phyloP scores from a whole-genome alignment of 2,113 vertebrate genomes.

The Neogobius melanostomus region DNA sequence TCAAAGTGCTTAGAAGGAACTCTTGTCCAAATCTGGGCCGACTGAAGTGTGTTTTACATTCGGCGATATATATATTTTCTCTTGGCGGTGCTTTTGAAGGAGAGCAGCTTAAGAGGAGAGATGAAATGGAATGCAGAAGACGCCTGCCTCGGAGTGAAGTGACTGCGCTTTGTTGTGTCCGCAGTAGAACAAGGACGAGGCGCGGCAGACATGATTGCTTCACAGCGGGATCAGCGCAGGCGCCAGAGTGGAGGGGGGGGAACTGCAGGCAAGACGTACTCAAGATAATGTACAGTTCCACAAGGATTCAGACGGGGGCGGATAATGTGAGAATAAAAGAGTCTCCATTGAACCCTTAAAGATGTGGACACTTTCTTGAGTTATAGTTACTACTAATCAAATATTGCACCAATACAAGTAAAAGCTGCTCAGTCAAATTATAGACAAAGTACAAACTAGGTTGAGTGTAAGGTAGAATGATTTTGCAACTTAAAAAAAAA shows the following conservation, averaged over 20 bases:
- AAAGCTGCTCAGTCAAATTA: no score
- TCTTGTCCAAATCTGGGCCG: constrained; percentile 10
- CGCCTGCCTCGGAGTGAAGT: background rate
- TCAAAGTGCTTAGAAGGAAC: constrained; percentile 12
- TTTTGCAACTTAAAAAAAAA: no score
- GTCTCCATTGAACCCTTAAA: no score
- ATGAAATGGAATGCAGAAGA: constrained; percentile 15
- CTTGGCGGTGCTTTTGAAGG: constrained; percentile 1
- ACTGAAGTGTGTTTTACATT: constrained; percentile 9
- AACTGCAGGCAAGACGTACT: background rate
- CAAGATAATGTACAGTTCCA: background rate
- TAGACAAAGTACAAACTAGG: no score
- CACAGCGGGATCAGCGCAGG: background rate
- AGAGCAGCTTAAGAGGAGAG: background rate
- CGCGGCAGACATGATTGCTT: background rate
- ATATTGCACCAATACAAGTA: no score
- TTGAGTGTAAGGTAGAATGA: no score
- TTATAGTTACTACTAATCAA: no score
- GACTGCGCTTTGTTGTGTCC: constrained; percentile 3
- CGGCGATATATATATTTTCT: background rate
- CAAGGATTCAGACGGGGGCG: background rate
- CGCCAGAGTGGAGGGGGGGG: background rate
- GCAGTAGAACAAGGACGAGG: background rate
- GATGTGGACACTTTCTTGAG: no score
- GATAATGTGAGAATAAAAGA: background rate